A percentile compares a stretch with the other conserved stretches of the same genome.
These are phyloP conservation scores for Platanista minor DNA, from an alignment of 2,113 vertebrate genomes.

Conservation along the genomic window DNA sequence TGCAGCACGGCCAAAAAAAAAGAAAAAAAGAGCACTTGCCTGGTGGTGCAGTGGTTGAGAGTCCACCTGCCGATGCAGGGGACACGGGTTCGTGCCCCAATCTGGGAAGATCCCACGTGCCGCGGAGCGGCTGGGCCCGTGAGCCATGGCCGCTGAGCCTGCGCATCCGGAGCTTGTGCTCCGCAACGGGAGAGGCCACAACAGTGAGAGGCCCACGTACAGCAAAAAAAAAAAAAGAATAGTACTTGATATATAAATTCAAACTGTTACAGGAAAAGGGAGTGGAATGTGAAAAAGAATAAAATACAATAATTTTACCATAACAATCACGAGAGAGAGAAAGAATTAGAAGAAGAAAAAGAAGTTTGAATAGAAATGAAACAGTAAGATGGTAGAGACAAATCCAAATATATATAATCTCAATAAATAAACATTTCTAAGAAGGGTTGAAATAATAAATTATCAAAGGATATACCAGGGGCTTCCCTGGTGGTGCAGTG, in stretches of 20 bases:
- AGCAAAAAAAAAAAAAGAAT: background rate
- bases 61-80: too few species aligned
- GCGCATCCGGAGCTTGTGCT: too few species aligned
- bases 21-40: too few species aligned
- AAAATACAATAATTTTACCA: background rate
- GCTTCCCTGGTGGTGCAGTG: too few species aligned
- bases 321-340: background rate
- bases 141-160: too few species aligned
- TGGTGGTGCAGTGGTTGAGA: too few species aligned
- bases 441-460: background rate
- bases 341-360: background rate
- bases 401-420: background rate
- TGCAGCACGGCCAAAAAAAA: background rate
- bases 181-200: too few species aligned
- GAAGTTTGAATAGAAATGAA: background rate
- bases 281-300: background rate
- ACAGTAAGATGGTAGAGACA: background rate
- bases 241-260: background rate
- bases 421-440: background rate
- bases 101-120: too few species aligned
- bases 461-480: background rate
- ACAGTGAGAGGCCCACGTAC: too few species aligned
- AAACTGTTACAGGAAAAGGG: background rate
- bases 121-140: too few species aligned
- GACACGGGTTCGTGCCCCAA: too few species aligned